phyloP scores from a whole-genome alignment of 1,140 invertebrate species.

The Drosophila tristis region DNA sequence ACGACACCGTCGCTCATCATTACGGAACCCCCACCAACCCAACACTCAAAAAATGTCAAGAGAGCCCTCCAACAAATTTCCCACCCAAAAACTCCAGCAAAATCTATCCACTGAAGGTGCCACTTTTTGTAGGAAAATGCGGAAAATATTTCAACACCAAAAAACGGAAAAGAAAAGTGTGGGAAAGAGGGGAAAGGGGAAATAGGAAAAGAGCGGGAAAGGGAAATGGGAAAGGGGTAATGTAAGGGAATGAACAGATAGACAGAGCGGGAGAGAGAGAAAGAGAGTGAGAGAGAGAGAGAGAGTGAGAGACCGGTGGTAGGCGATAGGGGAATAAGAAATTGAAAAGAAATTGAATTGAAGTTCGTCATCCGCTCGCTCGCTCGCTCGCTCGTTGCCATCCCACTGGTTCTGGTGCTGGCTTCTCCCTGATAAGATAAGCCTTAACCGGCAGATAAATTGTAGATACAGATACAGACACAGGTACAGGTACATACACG shows the following conservation, averaged over 20 bases:
- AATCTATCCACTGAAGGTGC: slow-evolving; percentile 18
- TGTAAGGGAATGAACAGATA: not conserved
- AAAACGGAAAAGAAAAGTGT: not conserved
- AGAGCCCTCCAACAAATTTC: not conserved
- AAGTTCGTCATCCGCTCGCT: slow-evolving; percentile 54
- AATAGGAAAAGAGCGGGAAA: not conserved
- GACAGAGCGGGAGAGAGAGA: too few relatives aligned
- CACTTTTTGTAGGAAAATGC: slow-evolving; percentile 32
- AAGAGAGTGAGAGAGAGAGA: too few relatives aligned
- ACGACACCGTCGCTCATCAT: slow-evolving; percentile 79
- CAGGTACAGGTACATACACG: too few relatives aligned
- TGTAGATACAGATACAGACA: slow-evolving; percentile 48
- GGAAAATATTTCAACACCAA: slow-evolving; percentile 2
- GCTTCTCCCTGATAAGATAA: slow-evolving; percentile 68
- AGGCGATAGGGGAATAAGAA: slow-evolving; percentile 41
- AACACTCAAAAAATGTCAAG: not conserved
- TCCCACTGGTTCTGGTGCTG: slow-evolving; percentile 12
- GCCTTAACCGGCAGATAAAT: slow-evolving; percentile 54
- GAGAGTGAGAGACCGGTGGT: not conserved
- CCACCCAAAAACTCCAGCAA: slow-evolving; percentile 8
- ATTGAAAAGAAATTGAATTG: slow-evolving; percentile 78
- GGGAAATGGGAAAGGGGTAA: slow-evolving; percentile 8
- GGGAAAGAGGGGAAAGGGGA: not conserved
- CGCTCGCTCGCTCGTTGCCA: slow-evolving; percentile 6
- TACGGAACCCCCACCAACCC: slow-evolving; percentile 11